A percentile compares a stretch with the other conserved stretches of the same genome.
Evolutionary conservation across 2,888 invertebrate genomes (phyloP).

Genomic region (Stenurella melanura): DNA sequence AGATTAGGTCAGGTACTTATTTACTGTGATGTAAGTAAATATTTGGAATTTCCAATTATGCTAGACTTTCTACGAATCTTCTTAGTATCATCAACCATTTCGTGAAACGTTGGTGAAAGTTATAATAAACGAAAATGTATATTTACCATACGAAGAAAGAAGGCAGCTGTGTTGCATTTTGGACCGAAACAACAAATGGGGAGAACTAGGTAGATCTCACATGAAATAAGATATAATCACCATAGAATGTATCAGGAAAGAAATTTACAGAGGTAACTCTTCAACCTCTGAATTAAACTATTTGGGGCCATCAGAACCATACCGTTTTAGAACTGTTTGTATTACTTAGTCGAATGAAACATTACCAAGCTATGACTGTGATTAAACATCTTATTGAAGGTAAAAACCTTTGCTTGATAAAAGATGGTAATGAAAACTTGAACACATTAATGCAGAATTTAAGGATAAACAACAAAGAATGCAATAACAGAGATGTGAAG

Average conservation of each 20-base stretch:
- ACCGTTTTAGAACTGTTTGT: slow-evolving; percentile 86
- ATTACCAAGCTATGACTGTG: slow-evolving; percentile 84
- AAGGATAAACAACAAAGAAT: slow-evolving; percentile 41
- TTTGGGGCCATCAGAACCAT: slow-evolving; percentile 91
- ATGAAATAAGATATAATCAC: slow-evolving; percentile 81
- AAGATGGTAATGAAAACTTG: slow-evolving; percentile 60
- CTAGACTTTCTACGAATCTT: slow-evolving; percentile 31
- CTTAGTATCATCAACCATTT: not conserved
- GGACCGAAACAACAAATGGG: slow-evolving; percentile 88
- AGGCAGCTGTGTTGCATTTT: slow-evolving; percentile 84
- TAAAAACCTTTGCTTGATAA: slow-evolving; percentile 79
- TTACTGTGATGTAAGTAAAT: slow-evolving; percentile 26
- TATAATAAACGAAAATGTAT: slow-evolving; percentile 70
- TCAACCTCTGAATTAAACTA: slow-evolving; percentile 83
- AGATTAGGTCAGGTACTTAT: slow-evolving; percentile 8
- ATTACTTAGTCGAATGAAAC: slow-evolving; percentile 83
- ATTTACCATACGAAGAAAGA: slow-evolving; percentile 82
- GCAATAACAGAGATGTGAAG: slow-evolving; percentile 48
- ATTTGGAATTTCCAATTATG: slow-evolving; percentile 31
- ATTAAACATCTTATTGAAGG: slow-evolving; percentile 80
- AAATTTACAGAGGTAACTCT: slow-evolving; percentile 76
- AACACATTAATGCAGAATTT: slow-evolving; percentile 44
- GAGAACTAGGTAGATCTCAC: slow-evolving; percentile 81
- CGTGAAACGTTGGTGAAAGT: not conserved
- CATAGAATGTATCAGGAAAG: slow-evolving; percentile 76